These are phyloP conservation scores for Bombus terrestris DNA, from an alignment of 1,140 invertebrate species.

Conservation along the genomic window DNA sequence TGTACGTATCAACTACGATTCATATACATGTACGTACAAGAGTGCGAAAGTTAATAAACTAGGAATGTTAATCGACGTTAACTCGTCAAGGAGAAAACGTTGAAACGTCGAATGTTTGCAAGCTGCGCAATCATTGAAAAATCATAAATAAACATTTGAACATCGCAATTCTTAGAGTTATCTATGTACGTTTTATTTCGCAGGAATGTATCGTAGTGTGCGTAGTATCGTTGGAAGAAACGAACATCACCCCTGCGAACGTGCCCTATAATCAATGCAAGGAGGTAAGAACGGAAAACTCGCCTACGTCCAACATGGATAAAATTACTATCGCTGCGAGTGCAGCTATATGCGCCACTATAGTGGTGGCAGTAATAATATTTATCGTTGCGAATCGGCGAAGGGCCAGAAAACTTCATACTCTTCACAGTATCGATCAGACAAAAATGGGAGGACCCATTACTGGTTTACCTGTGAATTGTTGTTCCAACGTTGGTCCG, in stretches of 20 bases:
- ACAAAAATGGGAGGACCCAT: conserved; percentile 88
- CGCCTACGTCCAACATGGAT: conserved; percentile 93
- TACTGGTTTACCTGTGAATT: conserved; percentile 88
- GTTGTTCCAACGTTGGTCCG: conserved; percentile 87
- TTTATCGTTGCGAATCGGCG: conserved; percentile 92
- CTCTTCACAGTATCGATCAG: conserved; percentile 85
- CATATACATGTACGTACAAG: too few species aligned
- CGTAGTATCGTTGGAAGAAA: conserved; percentile 94
- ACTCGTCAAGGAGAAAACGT: too few species aligned
- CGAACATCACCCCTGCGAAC: conserved; percentile 91
- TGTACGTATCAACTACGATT: too few species aligned
- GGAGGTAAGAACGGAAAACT: conserved; percentile 92
- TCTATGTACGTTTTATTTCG: neutral
- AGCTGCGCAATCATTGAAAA: too few species aligned
- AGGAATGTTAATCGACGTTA: too few species aligned
- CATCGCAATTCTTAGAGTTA: too few species aligned
- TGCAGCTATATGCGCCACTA: conserved; percentile 96
- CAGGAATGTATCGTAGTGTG: conserved; percentile 96
- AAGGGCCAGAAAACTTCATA: conserved; percentile 89
- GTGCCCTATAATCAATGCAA: conserved; percentile 94
- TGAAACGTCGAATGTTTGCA: too few species aligned
- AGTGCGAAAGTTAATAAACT: too few species aligned
- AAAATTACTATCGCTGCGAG: conserved; percentile 96
- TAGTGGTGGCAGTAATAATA: conserved; percentile 93
- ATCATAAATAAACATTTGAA: too few species aligned